Evolutionary conservation across 2,113 vertebrate species (phyloP), one percentile per base, ranked within the genome.

Genomic region (Sturnus vulgaris): DNA sequence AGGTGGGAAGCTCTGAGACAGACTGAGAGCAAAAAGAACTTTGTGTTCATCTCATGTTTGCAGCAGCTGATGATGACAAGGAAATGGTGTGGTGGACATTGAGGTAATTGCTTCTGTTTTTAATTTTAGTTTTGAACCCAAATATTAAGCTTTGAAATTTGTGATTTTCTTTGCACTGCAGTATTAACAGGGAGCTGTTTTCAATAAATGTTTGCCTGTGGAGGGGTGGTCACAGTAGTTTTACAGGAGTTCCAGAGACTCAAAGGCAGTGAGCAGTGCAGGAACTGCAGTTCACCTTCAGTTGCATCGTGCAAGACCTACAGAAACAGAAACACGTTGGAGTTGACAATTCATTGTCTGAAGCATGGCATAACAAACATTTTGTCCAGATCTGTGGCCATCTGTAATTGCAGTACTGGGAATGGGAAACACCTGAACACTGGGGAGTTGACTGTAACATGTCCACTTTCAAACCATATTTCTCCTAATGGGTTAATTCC

Each of bases 391-490:
- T 79, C 66, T 75, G 7, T 59, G 37, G 28, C 16, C 2, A 5
- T 27, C 39, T 68, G 18, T 60, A 71, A 49, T 59, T 80, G 33
- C 9, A 57, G 19, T 49, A 17, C 17, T 49, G 30, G 47, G 12
- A 59, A 68, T 5, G 4, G 40, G 21, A 3, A 0, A 1, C 6
- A 23, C n/a, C 37, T 65, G 64, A 27, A 46, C 46, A 9, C 6
- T 77, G 50, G 23, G 1, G 4, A 75, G 22, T 22, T 88, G 40
- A 18, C 11, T 1, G 2, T 64, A n/a, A 23, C 5, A 6, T 6
- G 7, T 35, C 16, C 11, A 9, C 4, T 68, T 84, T 40, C 14
- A 55, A 72, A 22, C 22, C 0, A 0, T 15, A 0, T 59, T 64
- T 68, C 35, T 77, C 25, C 4, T 49, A 50, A 31, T 15, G 7